Evolutionary conservation across 2,888 invertebrate species (phyloP).

Genomic region (Cerceris ruficornis): DNA sequence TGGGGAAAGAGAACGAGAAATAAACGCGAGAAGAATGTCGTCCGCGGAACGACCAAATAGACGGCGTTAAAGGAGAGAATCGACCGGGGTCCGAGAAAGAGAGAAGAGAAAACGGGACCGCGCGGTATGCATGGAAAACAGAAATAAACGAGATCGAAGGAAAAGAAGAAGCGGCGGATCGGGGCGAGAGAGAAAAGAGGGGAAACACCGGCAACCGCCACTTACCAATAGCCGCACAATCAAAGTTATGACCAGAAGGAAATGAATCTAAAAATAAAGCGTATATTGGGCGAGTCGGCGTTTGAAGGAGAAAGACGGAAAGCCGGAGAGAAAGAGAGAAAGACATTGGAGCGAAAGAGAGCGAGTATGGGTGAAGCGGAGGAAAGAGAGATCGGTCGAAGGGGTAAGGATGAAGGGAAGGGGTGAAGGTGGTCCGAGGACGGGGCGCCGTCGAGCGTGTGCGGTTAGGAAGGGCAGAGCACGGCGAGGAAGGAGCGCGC

Average conservation of each 20-base stretch:
- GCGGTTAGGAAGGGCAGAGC: conserved; percentile 46
- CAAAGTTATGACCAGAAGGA: conserved; percentile 72
- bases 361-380: conserved; percentile 11
- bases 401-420: neutral
- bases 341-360: conserved; percentile 18
- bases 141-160: conserved; percentile 9
- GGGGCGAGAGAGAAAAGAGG: conserved; percentile 2
- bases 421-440: conserved; percentile 42
- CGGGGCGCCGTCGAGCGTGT: conserved; percentile 59
- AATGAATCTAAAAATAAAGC: conserved; percentile 77
- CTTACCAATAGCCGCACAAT: conserved; percentile 67
- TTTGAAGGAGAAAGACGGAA: conserved; percentile 54
- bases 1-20: conserved; percentile 56
- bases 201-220: conserved; percentile 33
- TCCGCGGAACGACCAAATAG: conserved; percentile 45
- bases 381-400: conserved; percentile 12
- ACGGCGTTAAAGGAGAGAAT: conserved; percentile 26
- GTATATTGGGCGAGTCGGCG: conserved; percentile 73
- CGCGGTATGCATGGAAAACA: conserved; percentile 4
- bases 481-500: conserved; percentile 11
- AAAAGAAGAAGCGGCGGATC: neutral
- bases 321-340: conserved; percentile 14
- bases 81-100: neutral
- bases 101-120: neutral
- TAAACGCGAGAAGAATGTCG: conserved; percentile 46